Evolutionary conservation across 2,888 invertebrate genomes (phyloP).

Genomic region (Drosophila anceps): DNA sequence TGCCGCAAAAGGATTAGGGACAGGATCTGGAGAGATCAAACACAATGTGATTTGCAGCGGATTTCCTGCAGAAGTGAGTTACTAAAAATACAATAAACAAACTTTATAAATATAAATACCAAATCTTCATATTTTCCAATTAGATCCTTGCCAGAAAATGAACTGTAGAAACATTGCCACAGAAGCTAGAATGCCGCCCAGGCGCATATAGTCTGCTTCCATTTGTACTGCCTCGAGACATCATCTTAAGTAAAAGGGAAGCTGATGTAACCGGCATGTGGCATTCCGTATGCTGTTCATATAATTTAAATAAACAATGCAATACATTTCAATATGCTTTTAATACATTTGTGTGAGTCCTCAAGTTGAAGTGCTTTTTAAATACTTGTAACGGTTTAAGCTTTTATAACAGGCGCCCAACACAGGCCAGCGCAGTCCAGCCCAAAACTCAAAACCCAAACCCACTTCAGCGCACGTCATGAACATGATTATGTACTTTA

Average conservation of each 20-base stretch:
- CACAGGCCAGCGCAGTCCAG: conserved; percentile 17
- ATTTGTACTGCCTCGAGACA: not conserved
- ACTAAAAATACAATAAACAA: not conserved
- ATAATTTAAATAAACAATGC: conserved; percentile 58
- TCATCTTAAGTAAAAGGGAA: not conserved
- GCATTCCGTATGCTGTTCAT: conserved; percentile 29
- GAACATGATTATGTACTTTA: conserved; percentile 79
- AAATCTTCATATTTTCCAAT: not conserved
- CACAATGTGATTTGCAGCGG: conserved; percentile 39
- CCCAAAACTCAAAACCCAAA: conserved; percentile 9
- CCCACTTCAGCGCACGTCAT: conserved; percentile 63
- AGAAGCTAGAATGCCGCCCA: conserved; percentile 33
- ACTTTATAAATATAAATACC: too few relatives aligned
- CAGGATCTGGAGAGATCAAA: conserved; percentile 41
- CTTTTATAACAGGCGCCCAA: conserved; percentile 55
- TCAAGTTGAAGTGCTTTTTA: conserved; percentile 68
- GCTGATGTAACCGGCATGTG: conserved; percentile 13
- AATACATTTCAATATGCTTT: conserved; percentile 60
- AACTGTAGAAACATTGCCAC: conserved; percentile 35
- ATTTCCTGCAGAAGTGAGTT: conserved; percentile 50
- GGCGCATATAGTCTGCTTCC: not conserved
- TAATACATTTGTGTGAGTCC: conserved; percentile 54
- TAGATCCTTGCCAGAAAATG: conserved; percentile 20
- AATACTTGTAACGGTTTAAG: conserved; percentile 77
- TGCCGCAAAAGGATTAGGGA: conserved; percentile 17